phyloP scores from a whole-genome alignment of 2,113 vertebrate species.

The Struthio camelus region DNA sequence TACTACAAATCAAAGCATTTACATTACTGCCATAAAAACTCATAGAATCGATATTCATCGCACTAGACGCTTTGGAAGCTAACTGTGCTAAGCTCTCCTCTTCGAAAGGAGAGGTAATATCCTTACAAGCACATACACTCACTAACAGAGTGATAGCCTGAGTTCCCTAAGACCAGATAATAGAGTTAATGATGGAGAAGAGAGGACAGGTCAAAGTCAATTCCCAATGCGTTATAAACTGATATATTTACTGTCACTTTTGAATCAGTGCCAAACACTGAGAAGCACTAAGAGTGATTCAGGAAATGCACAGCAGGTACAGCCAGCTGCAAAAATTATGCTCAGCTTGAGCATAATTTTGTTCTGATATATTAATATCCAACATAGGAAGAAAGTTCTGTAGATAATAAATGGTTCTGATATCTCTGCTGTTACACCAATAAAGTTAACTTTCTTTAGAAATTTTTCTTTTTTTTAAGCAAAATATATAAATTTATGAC shows the following conservation, averaged over 20 bases:
- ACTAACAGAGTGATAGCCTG: not conserved
- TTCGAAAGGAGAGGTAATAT: not conserved
- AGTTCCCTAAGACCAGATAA: not conserved
- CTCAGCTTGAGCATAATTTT: not conserved
- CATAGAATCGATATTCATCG: too few relatives aligned
- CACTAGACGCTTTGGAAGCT: too few relatives aligned
- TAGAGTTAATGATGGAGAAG: not conserved
- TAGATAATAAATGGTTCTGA: not conserved
- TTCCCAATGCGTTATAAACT: not conserved
- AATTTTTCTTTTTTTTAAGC: not conserved
- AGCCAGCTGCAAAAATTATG: not conserved
- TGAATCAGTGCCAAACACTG: not conserved
- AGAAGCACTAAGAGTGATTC: not conserved
- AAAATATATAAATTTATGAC: not conserved
- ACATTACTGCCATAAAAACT: too few relatives aligned
- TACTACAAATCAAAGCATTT: not conserved
- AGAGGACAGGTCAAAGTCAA: not conserved
- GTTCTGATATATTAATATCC: not conserved
- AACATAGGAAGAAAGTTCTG: not conserved
- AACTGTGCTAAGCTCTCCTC: accelerated
- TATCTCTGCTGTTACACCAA: not conserved
- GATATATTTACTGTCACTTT: not conserved
- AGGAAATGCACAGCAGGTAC: not conserved
- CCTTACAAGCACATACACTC: not conserved
- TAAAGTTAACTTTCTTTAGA: not conserved